Evolutionary conservation across 1,140 invertebrate genomes (phyloP).

Genomic region (Anastrepha ludens): DNA sequence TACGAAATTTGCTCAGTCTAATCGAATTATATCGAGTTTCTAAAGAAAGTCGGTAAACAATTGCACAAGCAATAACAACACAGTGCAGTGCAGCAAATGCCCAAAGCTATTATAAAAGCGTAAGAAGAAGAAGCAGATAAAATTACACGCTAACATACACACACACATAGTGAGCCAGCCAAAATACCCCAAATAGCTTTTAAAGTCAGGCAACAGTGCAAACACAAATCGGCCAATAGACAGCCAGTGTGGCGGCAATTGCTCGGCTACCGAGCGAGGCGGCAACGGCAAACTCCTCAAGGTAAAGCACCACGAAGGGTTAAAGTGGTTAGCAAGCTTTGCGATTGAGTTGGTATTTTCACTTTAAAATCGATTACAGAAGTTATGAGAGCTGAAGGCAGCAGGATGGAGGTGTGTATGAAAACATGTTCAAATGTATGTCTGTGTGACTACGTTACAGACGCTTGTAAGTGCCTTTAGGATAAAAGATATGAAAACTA

Average conservation of each 20-base stretch:
- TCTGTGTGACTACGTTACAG: neutral
- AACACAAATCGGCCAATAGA: conserved; percentile 1
- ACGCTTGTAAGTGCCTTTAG: neutral
- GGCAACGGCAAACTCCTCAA: neutral
- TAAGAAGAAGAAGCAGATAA: neutral
- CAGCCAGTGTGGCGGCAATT: neutral
- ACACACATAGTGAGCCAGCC: neutral
- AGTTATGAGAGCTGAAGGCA: neutral
- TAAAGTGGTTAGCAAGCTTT: conserved; percentile 7
- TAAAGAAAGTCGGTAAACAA: conserved; percentile 40
- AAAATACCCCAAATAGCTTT: neutral
- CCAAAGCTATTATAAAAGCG: conserved; percentile 21
- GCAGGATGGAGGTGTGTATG: neutral
- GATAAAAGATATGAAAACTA: neutral
- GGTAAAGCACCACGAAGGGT: neutral
- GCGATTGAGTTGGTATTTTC: neutral
- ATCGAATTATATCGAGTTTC: conserved; percentile 45
- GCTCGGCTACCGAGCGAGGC: neutral
- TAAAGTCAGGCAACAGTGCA: neutral
- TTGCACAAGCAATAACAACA: conserved; percentile 31
- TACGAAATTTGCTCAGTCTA: conserved; percentile 34
- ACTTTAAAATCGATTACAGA: conserved; percentile 45
- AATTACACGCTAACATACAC: neutral
- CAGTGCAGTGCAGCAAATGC: neutral
- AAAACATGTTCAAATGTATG: neutral